Conservation (phyloP, 2,113 vertebrate species). For the Hippoglossus stenolepis region DNA sequence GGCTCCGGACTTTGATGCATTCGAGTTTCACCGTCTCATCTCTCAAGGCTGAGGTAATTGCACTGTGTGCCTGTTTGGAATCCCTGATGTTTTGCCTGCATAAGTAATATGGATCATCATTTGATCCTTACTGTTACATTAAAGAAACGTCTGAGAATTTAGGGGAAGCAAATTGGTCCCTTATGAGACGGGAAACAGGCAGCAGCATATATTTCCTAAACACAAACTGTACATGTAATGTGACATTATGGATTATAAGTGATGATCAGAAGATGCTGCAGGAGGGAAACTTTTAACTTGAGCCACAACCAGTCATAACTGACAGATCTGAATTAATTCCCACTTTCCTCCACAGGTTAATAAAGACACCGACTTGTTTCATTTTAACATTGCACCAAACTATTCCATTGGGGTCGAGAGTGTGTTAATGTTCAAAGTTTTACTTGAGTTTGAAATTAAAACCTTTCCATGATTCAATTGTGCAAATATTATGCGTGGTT, state of each 20-base stretch:
- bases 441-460: too few species aligned
- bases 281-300: background rate
- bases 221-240: background rate
- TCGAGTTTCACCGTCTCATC: constrained; percentile 32
- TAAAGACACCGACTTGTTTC: too few species aligned
- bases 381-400: too few species aligned
- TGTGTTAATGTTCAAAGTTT: too few species aligned
- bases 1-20: constrained; percentile 65
- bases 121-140: constrained; percentile 52
- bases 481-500: too few species aligned
- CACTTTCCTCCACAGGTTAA: background rate
- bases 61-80: constrained; percentile 52
- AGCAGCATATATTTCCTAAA: constrained; percentile 1
- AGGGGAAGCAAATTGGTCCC: constrained; percentile 36
- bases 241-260: background rate
- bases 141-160: constrained; percentile 39
- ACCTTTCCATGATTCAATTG: too few species aligned
- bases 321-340: background rate
- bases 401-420: too few species aligned
- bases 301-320: background rate
- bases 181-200: constrained; percentile 29
- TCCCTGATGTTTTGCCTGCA: constrained; percentile 65
- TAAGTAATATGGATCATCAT: constrained; percentile 64
- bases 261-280: constrained; percentile 6
- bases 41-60: constrained; percentile 61